Evolutionary conservation across 2,113 vertebrate species (phyloP), one percentile per base, ranked within the genome.

Genomic region (Varanus komodoensis): DNA sequence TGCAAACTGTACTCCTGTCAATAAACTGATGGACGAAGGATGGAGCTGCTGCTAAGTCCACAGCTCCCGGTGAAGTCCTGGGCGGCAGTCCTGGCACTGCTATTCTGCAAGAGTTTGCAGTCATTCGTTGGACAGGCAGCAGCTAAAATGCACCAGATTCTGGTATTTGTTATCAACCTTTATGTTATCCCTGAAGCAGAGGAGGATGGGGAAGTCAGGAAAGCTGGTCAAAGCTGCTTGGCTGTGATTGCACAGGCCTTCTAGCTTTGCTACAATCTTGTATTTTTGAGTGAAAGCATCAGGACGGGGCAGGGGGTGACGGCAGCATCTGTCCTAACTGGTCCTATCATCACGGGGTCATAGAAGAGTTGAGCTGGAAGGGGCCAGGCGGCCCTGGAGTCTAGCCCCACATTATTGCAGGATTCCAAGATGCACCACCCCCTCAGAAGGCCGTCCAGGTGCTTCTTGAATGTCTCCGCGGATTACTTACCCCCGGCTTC

Each of bases 101-200:
- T 84, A 92, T 95, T 93, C 89, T 75, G 0, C 9, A 77, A 88
- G 64, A 80, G 89, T 78, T 92, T 87, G 84, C 94, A 68, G 92
- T 87, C 94, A 94, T 93, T 91, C 87, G 89, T 89, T 84, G 57
- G 86, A 91, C 84, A 67, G 50, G 89, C 78, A 87, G 81, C 86
- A 77, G 54, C 44, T 77, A 52, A 79, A 94, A 90, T 38, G 81
- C 1, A 0, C 54, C 54, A 48, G 82, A 71, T 27, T 48, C 85
- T 87, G 79, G 82, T 77, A 88, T 87, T 21, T 0, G 87, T 93
- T 89, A 92, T 94, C 94, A 90, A 93, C 88, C 92, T 94, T 86
- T 89, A 61, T 89, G 92, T 90, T 82, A 81, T 19, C 48, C 88
- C 87, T 86, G 2, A 14, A 85, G 84, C 84, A 74, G 67, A 67